A percentile compares a stretch with the other conserved stretches of the same genome.
Evolutionary conservation across 2,888 invertebrate genomes (phyloP).

Genomic region (Dorcus hopei): DNA sequence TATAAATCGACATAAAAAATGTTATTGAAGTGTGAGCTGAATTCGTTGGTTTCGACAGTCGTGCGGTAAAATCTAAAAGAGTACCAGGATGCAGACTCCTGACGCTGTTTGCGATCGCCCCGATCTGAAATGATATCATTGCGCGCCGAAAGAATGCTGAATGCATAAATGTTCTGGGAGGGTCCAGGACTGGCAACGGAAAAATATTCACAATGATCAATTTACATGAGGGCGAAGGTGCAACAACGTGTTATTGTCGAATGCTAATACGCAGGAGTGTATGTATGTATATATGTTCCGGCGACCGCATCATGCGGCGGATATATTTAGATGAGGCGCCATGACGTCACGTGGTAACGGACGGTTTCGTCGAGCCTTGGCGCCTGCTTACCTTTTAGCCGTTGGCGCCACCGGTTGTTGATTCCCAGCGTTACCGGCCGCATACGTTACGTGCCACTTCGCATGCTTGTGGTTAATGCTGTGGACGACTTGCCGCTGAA

Average conservation of each 20-base stretch:
- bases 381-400: slow-evolving; percentile 20
- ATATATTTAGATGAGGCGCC: slow-evolving; percentile 19
- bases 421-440: slow-evolving; percentile 1
- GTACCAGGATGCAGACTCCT: too few relatives aligned
- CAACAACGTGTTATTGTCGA: slow-evolving; percentile 19
- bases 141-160: slow-evolving; percentile 4
- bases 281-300: slow-evolving; percentile 15
- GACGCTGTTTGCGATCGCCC: neutral
- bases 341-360: slow-evolving; percentile 13
- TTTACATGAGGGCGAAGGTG: slow-evolving; percentile 20
- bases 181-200: slow-evolving; percentile 19
- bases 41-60: neutral
- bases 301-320: slow-evolving; percentile 16
- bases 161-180: slow-evolving; percentile 20
- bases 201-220: slow-evolving; percentile 11
- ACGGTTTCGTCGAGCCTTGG: slow-evolving; percentile 17
- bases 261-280: slow-evolving; percentile 23
- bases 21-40: neutral
- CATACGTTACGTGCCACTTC: slow-evolving; percentile 11
- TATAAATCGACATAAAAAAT: neutral
- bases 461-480: slow-evolving; percentile 20
- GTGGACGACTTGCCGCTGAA: neutral
- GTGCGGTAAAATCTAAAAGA: too few relatives aligned
- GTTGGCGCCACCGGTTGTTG: slow-evolving; percentile 17
- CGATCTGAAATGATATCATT: neutral